A percentile compares a stretch with the other conserved stretches of the same genome.
phyloP scores from a whole-genome alignment of 2,888 invertebrate species.

The Polydrusus pterygomalis region DNA sequence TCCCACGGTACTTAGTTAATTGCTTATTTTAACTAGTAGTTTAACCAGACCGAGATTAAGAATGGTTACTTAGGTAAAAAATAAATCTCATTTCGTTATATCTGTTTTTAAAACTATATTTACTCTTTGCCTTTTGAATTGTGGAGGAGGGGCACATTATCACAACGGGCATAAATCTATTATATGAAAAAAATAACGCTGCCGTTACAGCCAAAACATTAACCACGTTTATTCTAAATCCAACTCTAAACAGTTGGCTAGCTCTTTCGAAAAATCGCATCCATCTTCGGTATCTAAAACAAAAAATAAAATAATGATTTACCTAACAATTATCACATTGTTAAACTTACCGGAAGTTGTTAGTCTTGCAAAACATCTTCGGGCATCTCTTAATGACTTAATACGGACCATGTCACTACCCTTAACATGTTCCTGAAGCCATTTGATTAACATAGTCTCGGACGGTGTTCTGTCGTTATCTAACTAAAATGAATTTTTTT shows the following conservation, averaged over 20 bases:
- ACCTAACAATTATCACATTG: not conserved
- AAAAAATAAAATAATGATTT: slow-evolving; percentile 7
- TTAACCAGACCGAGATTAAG: no score
- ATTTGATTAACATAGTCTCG: slow-evolving; percentile 69
- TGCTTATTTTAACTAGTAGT: no score
- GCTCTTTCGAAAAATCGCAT: slow-evolving; percentile 68
- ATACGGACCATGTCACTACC: slow-evolving; percentile 67
- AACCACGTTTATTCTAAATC: slow-evolving; percentile 62
- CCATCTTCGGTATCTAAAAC: slow-evolving; percentile 69
- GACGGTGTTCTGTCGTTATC: slow-evolving; percentile 70
- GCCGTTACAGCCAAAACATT: no score
- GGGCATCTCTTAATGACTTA: slow-evolving; percentile 65
- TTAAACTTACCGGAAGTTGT: slow-evolving; percentile 66
- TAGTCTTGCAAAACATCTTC: slow-evolving; percentile 69
- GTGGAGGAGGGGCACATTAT: no score
- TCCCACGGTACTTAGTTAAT: no score
- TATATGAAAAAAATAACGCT: no score
- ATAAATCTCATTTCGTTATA: no score
- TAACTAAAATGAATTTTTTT: slow-evolving; percentile 62
- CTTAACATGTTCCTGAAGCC: slow-evolving; percentile 68
- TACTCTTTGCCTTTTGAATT: no score
- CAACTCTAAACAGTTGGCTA: slow-evolving; percentile 68
- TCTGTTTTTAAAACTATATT: no score
- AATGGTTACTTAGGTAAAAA: no score
- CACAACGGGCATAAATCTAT: no score